Percentiles rank a stretch among this genome's conserved stretches.
Evolutionary conservation across 92 coral and sea anemone species (phyloP).

Genomic region (Micromussa lordhowensis): DNA sequence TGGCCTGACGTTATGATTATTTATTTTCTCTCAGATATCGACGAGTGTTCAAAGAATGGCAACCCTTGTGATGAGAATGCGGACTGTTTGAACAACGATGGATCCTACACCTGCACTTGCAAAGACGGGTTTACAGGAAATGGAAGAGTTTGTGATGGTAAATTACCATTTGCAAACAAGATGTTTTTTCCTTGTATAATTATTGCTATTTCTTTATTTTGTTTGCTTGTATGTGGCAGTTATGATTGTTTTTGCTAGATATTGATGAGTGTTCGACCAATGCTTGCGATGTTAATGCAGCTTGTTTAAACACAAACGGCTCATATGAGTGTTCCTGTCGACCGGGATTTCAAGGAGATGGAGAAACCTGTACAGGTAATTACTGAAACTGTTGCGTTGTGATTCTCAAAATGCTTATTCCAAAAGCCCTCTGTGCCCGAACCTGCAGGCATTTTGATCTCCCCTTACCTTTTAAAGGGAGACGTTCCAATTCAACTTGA

Average conservation of each 20-base stretch:
- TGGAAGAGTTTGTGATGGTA: conserved; percentile 20
- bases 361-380: conserved; percentile 41
- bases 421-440: conserved; percentile 71
- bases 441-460: conserved; percentile 56
- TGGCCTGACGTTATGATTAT: too few species aligned
- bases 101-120: not conserved
- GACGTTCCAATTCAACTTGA: too few species aligned
- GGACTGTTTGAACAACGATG: conserved; percentile 36
- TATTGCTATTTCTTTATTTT: not conserved
- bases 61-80: conserved; percentile 50
- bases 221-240: too few species aligned
- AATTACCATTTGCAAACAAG: not conserved
- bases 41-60: conserved; percentile 46
- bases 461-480: too few species aligned
- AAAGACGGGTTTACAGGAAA: not conserved
- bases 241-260: conserved; percentile 27
- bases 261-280: conserved; percentile 50
- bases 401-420: not conserved
- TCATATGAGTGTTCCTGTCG: conserved; percentile 34
- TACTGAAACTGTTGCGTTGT: too few species aligned
- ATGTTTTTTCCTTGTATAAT: too few species aligned
- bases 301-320: conserved; percentile 39
- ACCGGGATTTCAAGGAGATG: conserved; percentile 39
- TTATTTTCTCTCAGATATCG: not conserved
- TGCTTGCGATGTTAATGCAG: conserved; percentile 42